These are phyloP conservation scores for Limnothrissa miodon DNA, from an alignment of 2,113 vertebrate genomes.

Conservation along the genomic window DNA sequence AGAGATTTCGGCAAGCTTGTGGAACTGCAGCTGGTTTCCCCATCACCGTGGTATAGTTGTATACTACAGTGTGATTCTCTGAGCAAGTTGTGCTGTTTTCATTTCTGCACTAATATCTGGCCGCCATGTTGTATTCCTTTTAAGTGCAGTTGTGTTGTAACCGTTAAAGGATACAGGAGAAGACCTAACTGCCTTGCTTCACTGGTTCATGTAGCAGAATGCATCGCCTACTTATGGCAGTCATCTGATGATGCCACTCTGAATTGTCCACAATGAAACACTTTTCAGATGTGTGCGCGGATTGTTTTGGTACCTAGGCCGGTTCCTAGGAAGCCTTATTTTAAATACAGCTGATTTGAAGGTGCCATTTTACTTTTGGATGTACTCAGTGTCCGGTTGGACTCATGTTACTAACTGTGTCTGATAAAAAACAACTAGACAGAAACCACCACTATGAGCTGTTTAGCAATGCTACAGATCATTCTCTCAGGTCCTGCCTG, in stretches of 20 bases:
- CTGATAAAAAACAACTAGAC: constrained; percentile 15
- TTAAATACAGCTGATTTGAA: constrained; percentile 24
- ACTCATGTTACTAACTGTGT: constrained; percentile 3
- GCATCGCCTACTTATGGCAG: background rate
- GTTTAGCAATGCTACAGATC: background rate
- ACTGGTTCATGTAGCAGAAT: constrained; percentile 10
- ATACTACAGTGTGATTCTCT: background rate
- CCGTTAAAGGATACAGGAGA: background rate
- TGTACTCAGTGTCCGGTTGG: constrained; percentile 30
- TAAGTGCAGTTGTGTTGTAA: background rate
- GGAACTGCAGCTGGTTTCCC: background rate
- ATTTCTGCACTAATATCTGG: background rate
- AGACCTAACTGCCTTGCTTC: background rate
- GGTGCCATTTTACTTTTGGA: constrained; percentile 34
- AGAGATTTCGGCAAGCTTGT: background rate
- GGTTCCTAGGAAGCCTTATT: constrained; percentile 65
- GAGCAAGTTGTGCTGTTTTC: background rate
- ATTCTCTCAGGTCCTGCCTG: constrained; percentile 5
- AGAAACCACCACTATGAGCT: background rate
- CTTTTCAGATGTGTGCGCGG: background rate
- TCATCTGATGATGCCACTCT: background rate
- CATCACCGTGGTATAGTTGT: background rate
- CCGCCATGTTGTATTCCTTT: constrained; percentile 1
- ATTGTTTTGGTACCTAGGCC: constrained; percentile 56
- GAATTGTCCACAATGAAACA: constrained; percentile 7